Conservation (phyloP, 2,888 invertebrate species). For the Pseudococcus longispinus region DNA sequence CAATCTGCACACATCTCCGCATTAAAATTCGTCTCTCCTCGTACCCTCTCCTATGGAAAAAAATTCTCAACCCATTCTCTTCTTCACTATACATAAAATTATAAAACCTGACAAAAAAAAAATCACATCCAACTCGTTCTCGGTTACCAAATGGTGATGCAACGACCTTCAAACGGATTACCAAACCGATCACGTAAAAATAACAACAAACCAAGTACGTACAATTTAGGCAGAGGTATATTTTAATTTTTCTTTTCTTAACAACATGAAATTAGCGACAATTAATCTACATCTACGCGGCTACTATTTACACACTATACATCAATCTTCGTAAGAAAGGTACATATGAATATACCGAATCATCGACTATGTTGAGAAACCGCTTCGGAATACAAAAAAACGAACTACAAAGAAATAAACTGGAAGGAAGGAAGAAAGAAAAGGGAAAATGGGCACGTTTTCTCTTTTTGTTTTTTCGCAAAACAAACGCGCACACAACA, state of each 20-base stretch:
- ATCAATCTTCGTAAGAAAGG: background rate
- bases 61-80: background rate
- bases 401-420: background rate
- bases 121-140: background rate
- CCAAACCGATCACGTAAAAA: background rate
- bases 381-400: slow-evolving; percentile 10
- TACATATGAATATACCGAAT: slow-evolving; percentile 18
- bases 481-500: background rate
- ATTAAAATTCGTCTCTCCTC: background rate
- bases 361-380: slow-evolving; percentile 6
- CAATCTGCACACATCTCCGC: background rate
- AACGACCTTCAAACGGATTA: background rate
- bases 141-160: background rate
- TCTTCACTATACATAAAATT: background rate
- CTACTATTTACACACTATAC: slow-evolving; percentile 51
- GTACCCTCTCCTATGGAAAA: background rate
- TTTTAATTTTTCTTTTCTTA: slow-evolving; percentile 51
- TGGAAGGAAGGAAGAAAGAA: background rate
- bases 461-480: background rate
- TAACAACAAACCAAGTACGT: background rate
- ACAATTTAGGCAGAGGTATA: slow-evolving; percentile 50
- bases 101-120: background rate
- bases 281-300: slow-evolving; percentile 49
- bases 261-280: slow-evolving; percentile 53
- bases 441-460: background rate